A percentile compares a stretch with the other conserved stretches of the same genome.
phyloP scores from a whole-genome alignment of 2,888 invertebrate genomes.

The Scaptomyza tumidula region DNA sequence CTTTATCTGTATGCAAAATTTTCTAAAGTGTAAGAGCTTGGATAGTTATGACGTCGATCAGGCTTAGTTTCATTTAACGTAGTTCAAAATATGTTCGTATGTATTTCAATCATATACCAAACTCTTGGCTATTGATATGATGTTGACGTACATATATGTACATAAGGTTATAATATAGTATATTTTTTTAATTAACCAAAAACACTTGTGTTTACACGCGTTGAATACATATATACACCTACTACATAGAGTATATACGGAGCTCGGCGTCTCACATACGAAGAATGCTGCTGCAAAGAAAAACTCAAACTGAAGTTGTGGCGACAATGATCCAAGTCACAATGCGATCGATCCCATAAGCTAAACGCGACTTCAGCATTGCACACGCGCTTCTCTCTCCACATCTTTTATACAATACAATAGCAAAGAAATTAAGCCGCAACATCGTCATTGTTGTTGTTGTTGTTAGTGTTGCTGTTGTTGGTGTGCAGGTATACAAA shows the following conservation, averaged over 20 bases:
- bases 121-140: slow-evolving; percentile 34
- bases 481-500: slow-evolving; percentile 62
- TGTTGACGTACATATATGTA: slow-evolving; percentile 23
- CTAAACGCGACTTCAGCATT: slow-evolving; percentile 67
- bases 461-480: slow-evolving; percentile 13
- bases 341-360: slow-evolving; percentile 47
- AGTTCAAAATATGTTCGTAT: slow-evolving; percentile 13
- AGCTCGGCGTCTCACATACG: slow-evolving; percentile 35
- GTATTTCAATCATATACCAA: slow-evolving; percentile 13
- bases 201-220: slow-evolving; percentile 78
- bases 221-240: slow-evolving; percentile 55
- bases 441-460: slow-evolving; percentile 26
- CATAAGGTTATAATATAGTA: slow-evolving; percentile 15
- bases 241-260: slow-evolving; percentile 21
- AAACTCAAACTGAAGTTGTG: slow-evolving; percentile 79
- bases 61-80: slow-evolving; percentile 17
- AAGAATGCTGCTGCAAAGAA: slow-evolving; percentile 69
- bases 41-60: slow-evolving; percentile 26
- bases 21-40: slow-evolving; percentile 4
- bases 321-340: slow-evolving; percentile 64
- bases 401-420: slow-evolving; percentile 54
- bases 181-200: slow-evolving; percentile 72
- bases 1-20: neutral
- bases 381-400: slow-evolving; percentile 65
- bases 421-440: slow-evolving; percentile 75